These are phyloP conservation scores for Bergia puertoricense DNA, from an alignment of 92 coral and sea anemone genomes.

Conservation along the genomic window DNA sequence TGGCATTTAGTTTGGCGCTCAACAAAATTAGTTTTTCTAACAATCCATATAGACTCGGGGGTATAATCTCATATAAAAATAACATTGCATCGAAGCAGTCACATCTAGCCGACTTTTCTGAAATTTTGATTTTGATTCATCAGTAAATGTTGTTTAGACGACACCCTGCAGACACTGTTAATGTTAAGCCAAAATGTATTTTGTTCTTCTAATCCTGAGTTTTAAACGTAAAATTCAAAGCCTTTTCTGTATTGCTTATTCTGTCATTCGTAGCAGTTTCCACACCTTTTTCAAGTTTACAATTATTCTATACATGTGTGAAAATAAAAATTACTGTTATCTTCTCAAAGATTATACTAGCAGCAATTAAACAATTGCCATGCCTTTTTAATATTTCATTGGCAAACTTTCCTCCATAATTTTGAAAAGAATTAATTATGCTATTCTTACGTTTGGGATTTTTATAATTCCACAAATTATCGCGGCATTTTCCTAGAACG, in stretches of 20 bases:
- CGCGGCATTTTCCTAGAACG: background rate
- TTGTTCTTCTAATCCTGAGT: background rate
- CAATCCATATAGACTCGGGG: too few species aligned
- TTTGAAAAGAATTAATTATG: background rate
- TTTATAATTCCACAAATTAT: background rate
- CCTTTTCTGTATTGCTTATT: background rate
- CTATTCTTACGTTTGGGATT: background rate
- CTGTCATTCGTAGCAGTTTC: too few species aligned
- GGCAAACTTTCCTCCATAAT: background rate
- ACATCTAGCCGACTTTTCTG: background rate
- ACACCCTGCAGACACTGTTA: background rate
- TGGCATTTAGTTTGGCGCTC: background rate
- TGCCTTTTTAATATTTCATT: constrained; percentile 24
- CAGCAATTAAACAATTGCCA: constrained; percentile 1
- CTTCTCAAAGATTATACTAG: background rate
- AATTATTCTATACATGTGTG: background rate
- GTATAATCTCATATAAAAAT: too few species aligned
- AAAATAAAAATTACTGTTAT: background rate
- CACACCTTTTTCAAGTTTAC: background rate
- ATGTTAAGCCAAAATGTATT: background rate
- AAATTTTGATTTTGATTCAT: background rate
- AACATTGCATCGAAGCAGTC: background rate
- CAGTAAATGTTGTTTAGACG: background rate
- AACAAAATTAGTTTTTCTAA: background rate
- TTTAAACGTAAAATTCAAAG: background rate